These are phyloP conservation scores for Alauda arvensis DNA, from an alignment of 2,797 vertebrate species.

Conservation along the genomic window DNA sequence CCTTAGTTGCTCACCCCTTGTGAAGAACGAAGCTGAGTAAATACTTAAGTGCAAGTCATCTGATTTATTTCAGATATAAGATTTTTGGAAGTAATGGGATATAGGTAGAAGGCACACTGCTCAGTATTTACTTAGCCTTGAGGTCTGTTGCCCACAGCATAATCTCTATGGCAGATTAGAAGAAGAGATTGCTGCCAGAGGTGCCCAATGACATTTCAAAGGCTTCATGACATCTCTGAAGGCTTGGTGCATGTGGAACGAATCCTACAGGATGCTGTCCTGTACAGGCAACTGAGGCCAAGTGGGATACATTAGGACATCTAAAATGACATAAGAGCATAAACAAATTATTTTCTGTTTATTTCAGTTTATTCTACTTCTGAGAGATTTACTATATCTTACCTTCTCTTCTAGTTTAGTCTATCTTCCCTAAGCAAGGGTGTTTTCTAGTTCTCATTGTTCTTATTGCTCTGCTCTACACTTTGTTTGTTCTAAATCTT, in stretches of 20 bases:
- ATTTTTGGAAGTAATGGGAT: background rate
- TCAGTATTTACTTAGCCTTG: background rate
- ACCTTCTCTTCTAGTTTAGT: background rate
- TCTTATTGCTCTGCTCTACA: background rate
- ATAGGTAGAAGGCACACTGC: background rate
- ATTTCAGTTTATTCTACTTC: background rate
- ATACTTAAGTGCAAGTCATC: background rate
- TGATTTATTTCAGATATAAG: background rate
- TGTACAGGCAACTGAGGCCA: background rate
- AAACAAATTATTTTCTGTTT: background rate
- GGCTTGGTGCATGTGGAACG: background rate
- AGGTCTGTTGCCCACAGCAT: background rate
- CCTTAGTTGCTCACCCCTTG: background rate
- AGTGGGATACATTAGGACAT: background rate
- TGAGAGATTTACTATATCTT: background rate
- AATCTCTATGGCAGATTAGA: background rate
- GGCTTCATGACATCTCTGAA: background rate
- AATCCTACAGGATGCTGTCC: background rate
- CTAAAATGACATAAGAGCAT: background rate
- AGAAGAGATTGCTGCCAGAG: background rate
- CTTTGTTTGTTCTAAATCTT: background rate
- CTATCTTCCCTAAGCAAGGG: background rate
- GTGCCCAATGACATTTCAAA: background rate
- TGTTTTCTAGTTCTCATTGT: background rate
- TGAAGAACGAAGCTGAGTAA: background rate